Evolutionary conservation across 2,113 vertebrate genomes (phyloP).

Genomic region (Bagarius yarrelli): DNA sequence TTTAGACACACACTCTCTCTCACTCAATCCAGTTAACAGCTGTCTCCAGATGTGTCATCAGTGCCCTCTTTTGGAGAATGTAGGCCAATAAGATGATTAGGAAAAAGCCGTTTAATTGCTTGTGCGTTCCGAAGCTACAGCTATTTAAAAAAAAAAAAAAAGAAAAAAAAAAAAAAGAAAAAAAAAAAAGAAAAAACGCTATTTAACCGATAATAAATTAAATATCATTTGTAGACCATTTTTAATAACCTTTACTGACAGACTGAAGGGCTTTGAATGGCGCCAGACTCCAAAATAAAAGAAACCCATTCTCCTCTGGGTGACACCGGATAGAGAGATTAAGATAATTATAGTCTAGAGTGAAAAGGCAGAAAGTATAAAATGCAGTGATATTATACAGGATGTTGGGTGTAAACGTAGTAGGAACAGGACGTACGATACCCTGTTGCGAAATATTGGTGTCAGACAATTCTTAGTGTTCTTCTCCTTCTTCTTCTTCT

Average conservation of each 20-base stretch:
- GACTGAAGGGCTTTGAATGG: too few species aligned
- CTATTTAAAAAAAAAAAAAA: constrained; percentile 30
- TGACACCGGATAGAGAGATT: not conserved
- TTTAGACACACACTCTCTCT: not conserved
- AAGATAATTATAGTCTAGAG: not conserved
- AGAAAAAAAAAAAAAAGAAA: not conserved
- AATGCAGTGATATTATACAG: not conserved
- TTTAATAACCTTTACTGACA: not conserved
- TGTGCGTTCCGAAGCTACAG: constrained; percentile 58
- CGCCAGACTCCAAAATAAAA: not conserved
- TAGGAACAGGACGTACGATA: not conserved
- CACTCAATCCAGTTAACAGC: not conserved
- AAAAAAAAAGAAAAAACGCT: not conserved
- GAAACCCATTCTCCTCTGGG: not conserved
- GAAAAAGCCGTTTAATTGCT: constrained; percentile 40
- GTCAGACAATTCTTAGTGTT: not conserved
- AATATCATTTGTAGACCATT: not conserved
- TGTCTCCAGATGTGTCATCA: constrained; percentile 30
- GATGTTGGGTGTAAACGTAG: not conserved
- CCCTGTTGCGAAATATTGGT: not conserved
- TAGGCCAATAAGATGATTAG: constrained; percentile 23
- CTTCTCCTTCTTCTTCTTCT: not conserved
- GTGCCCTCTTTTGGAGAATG: constrained; percentile 44
- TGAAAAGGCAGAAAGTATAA: not conserved
- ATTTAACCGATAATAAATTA: not conserved